Base-by-base conservation (phyloP, 2,113 vertebrate genomes). In the Tympanuchus pallidicinctus region DNA sequence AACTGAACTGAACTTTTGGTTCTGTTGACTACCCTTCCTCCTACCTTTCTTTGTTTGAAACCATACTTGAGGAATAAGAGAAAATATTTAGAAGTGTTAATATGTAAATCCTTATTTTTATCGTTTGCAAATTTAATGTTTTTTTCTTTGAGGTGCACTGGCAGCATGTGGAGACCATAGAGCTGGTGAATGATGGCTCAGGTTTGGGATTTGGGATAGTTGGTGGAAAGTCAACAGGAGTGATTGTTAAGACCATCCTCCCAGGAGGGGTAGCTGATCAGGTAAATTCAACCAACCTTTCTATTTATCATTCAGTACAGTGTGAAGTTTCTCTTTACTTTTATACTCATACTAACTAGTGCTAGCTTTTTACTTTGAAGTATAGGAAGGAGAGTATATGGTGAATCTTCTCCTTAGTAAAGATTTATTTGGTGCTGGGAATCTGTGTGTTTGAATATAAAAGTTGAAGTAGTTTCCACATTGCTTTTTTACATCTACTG, bases 141-240 rank as follows among this genome's bases (percentile, higher is more conserved):
- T 94, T 50, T 96, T 20, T 22, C 50, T 94, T 98, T 94, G 97
- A 98, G 98, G 97, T 98, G 86, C 98, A 98, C 88, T 99, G 98
- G 99, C 98, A 99, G 88, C 98, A 99, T 6, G 97, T 99, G 84
- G 99, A 99, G 94, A 98, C 98, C 13, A 98, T 99, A 75, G 99
- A 99, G 75, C 87, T 99, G 97, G 98, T 99, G 79, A 99, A 99
- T 5, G 99, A 99, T 65, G 99, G 99, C 18, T 99, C 98, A 3
- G 99, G 99, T 69, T 97, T 99, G 36, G 99, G 99, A 70, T 99
- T 99, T 90, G 99, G 99, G 70, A 99, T 99, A 54, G 98, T 99
- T 13, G 99, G 99, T 94, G 99, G 99, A 94, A 99, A 98, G 95
- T 98, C 98, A 85, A 99, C 98, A 10, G 99, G 99, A 5, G 99